Conservation (phyloP, 2,888 invertebrate species). For the Ametastegia equiseti region DNA sequence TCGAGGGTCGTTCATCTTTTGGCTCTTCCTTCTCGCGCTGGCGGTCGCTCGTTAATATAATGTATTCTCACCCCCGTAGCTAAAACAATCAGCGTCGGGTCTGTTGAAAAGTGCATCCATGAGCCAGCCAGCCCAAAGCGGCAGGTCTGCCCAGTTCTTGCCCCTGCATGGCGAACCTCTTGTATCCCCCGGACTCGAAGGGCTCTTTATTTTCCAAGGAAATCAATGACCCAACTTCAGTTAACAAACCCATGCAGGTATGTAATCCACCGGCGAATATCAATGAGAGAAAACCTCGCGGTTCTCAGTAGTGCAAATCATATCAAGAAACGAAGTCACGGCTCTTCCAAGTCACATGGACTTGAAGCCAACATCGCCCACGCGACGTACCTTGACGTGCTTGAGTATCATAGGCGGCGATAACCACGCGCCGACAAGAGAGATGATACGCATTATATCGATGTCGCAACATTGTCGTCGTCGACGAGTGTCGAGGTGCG, state of each 20-base stretch:
- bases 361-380: slow-evolving; percentile 18
- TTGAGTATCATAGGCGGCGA: slow-evolving; percentile 13
- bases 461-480: slow-evolving; percentile 53
- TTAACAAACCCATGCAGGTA: background rate
- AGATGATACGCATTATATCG: slow-evolving; percentile 50
- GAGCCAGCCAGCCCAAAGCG: background rate
- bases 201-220: background rate
- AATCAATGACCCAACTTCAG: background rate
- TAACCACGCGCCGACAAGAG: slow-evolving; percentile 45
- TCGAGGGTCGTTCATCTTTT: slow-evolving; percentile 68
- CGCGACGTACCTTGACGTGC: slow-evolving; percentile 15
- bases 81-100: slow-evolving; percentile 65
- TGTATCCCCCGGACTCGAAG: background rate
- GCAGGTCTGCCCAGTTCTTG: background rate
- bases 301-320: background rate
- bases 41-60: slow-evolving; percentile 67
- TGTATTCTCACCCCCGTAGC: slow-evolving; percentile 69
- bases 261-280: background rate
- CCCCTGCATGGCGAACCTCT: slow-evolving; percentile 9
- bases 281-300: too few relatives aligned
- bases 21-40: slow-evolving; percentile 57
- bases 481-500: slow-evolving; percentile 44
- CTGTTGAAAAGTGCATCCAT: slow-evolving; percentile 16
- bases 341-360: background rate
- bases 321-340: background rate